Conservation (phyloP, 2,113 vertebrate genomes). For the Gobio gobio region DNA sequence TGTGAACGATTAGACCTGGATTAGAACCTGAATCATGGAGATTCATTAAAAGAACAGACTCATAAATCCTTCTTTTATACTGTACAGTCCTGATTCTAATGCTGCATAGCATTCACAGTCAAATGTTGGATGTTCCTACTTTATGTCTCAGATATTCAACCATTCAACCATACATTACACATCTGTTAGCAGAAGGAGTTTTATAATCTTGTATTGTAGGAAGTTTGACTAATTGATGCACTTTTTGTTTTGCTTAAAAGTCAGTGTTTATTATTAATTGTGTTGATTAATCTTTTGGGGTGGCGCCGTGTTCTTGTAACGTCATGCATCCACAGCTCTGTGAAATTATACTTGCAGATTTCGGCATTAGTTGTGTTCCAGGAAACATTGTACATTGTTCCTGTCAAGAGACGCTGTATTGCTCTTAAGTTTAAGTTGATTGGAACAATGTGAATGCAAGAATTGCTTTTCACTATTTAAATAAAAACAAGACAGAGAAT, state of each 20-base stretch:
- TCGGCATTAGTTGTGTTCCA: too few relatives aligned
- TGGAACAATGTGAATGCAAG: too few relatives aligned
- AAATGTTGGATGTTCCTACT: neutral
- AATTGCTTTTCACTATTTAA: too few relatives aligned
- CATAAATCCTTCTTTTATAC: slow-evolving; percentile 5
- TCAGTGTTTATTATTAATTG: neutral
- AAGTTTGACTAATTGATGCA: neutral
- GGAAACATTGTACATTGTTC: too few relatives aligned
- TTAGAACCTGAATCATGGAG: slow-evolving; percentile 45
- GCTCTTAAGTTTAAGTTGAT: too few relatives aligned
- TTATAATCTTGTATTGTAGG: neutral
- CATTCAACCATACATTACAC: neutral
- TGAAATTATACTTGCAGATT: too few relatives aligned
- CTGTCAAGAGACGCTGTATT: too few relatives aligned
- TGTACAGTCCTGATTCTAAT: neutral
- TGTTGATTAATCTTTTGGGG: too few relatives aligned
- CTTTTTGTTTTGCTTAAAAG: neutral
- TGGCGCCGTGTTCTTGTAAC: too few relatives aligned
- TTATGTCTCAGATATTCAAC: neutral
- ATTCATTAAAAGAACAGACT: too few relatives aligned
- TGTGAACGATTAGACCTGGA: slow-evolving; percentile 37
- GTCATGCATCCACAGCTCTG: too few relatives aligned
- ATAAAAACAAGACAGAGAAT: neutral
- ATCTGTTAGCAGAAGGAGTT: neutral
- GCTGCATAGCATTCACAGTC: neutral